These are phyloP conservation scores for Reticulitermes speratus DNA, from an alignment of 1,140 invertebrate species.

Conservation along the genomic window DNA sequence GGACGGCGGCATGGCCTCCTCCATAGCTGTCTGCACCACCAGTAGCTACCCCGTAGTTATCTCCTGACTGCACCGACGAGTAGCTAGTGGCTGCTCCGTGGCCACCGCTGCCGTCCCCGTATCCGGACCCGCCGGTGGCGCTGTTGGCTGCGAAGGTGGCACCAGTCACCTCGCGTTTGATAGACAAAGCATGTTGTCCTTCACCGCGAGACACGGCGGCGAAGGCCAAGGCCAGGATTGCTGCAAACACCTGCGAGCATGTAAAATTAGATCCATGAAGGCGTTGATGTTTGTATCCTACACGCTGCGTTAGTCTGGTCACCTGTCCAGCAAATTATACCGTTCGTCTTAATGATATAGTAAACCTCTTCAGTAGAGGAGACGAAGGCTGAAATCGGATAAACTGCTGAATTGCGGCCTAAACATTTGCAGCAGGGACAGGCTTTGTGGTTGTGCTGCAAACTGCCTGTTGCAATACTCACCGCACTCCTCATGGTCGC, in stretches of 20 bases:
- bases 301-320: too few relatives aligned
- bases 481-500: neutral
- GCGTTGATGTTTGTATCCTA: too few relatives aligned
- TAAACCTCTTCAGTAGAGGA: too few relatives aligned
- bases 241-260: neutral
- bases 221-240: neutral
- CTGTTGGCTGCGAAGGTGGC: neutral
- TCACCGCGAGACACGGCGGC: neutral
- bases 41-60: slow-evolving; percentile 17
- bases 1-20: neutral
- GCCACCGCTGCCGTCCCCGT: neutral
- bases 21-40: slow-evolving; percentile 14
- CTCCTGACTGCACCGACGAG: neutral
- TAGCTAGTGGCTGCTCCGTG: neutral
- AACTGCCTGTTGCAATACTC: neutral
- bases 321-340: too few relatives aligned
- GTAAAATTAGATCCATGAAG: too few relatives aligned
- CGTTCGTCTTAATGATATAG: too few relatives aligned
- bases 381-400: too few relatives aligned
- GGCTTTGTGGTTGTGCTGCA: too few relatives aligned
- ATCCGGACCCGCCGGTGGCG: too few relatives aligned
- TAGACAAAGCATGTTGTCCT: neutral
- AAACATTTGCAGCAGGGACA: too few relatives aligned
- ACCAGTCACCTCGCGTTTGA: neutral
- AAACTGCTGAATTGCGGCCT: too few relatives aligned